Evolutionary conservation across 2,797 vertebrate species (phyloP).

Genomic region (Amblyopsis hoosieri): DNA sequence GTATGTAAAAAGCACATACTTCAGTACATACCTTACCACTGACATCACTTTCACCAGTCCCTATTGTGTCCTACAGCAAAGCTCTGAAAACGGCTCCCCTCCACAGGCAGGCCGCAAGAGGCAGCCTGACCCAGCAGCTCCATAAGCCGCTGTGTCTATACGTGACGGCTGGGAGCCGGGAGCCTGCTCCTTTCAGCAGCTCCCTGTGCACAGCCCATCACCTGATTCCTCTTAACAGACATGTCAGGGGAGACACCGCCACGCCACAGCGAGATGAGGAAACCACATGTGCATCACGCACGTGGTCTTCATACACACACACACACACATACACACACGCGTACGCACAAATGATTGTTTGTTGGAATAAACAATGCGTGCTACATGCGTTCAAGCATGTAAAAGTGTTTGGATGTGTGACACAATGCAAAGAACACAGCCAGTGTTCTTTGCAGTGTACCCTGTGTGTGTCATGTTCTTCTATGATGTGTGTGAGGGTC

Average conservation of each 20-base stretch:
- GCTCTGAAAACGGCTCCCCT: background rate
- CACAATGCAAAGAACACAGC: background rate
- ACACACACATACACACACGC: background rate
- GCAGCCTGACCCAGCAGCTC: slow-evolving; percentile 13
- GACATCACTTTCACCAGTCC: too few species aligned
- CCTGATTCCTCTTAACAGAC: slow-evolving; percentile 66
- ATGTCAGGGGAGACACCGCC: slow-evolving; percentile 58
- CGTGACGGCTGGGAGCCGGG: slow-evolving; percentile 23
- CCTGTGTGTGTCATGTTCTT: too few species aligned
- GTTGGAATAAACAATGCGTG: background rate
- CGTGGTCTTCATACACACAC: slow-evolving; percentile 18
- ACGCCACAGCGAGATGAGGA: slow-evolving; percentile 60
- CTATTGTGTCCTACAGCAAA: too few species aligned
- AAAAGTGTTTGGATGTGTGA: background rate
- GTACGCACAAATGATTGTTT: background rate
- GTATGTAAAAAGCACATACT: too few species aligned
- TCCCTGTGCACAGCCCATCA: slow-evolving; percentile 40
- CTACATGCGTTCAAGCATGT: slow-evolving; percentile 2
- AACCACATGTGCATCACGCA: slow-evolving; percentile 67
- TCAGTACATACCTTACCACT: too few species aligned
- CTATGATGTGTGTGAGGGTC: too few species aligned
- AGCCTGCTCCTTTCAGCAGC: slow-evolving; percentile 59
- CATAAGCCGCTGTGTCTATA: slow-evolving; percentile 14
- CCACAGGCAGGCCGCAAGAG: slow-evolving; percentile 12
- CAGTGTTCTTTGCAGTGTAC: too few species aligned